Conservation (phyloP, 2,113 vertebrate species). For the Neolamprologus fasciatus region DNA sequence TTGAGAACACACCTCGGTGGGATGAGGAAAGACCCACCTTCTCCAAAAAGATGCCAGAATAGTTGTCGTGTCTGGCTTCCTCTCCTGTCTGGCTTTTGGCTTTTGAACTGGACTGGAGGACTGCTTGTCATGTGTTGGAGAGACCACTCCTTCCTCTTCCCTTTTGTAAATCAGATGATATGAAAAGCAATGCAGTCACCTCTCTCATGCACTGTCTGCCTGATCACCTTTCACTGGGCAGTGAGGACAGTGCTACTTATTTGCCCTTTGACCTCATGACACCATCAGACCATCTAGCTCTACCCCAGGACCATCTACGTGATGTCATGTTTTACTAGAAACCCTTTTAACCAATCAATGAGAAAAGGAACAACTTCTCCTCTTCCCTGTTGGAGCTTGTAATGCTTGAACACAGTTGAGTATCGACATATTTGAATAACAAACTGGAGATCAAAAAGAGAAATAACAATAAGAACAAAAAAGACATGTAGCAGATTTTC, state of each 20-base stretch:
- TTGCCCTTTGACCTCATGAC: slow-evolving; percentile 61
- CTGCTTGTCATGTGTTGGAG: slow-evolving; percentile 42
- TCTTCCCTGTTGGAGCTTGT: slow-evolving; percentile 46
- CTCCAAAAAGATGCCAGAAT: slow-evolving; percentile 40
- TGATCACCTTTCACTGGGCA: slow-evolving; percentile 44
- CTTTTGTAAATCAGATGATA: slow-evolving; percentile 67
- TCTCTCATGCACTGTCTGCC: slow-evolving; percentile 44
- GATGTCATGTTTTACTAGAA: slow-evolving; percentile 66
- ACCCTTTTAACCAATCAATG: slow-evolving; percentile 56
- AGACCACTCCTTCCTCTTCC: slow-evolving; percentile 45
- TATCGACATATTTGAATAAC: slow-evolving; percentile 57
- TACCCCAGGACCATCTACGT: slow-evolving; percentile 57
- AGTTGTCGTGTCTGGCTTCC: slow-evolving; percentile 35
- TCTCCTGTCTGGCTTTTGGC: slow-evolving; percentile 41
- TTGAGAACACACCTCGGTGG: slow-evolving; percentile 47
- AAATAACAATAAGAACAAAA: slow-evolving; percentile 65
- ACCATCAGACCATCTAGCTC: slow-evolving; percentile 65
- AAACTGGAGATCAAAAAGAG: slow-evolving; percentile 59
- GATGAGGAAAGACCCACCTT: slow-evolving; percentile 21
- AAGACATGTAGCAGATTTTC: slow-evolving; percentile 69
- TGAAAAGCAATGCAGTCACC: slow-evolving; percentile 66
- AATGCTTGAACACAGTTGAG: slow-evolving; percentile 38
- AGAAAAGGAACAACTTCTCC: slow-evolving; percentile 44
- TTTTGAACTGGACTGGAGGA: slow-evolving; percentile 55
- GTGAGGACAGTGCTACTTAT: slow-evolving; percentile 52